Percentiles rank a stretch among this genome's conserved stretches.
Conservation (phyloP, 2,113 vertebrate genomes). For the Archilochus colubris region DNA sequence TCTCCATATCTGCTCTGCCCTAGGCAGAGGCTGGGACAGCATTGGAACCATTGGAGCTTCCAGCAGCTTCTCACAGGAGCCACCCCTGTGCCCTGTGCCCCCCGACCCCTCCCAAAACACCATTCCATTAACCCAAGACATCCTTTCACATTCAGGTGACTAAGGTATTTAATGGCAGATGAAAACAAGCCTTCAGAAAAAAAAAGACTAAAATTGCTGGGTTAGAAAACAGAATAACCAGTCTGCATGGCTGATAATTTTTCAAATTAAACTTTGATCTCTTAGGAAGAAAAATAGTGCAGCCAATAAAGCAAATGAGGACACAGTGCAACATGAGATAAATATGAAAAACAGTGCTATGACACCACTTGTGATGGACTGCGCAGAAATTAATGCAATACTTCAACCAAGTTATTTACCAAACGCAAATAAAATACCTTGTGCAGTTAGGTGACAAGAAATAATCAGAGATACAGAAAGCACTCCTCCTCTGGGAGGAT, state of each 20-base stretch:
- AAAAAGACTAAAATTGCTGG: background rate
- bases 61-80: no score
- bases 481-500: background rate
- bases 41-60: no score
- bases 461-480: constrained; percentile 18
- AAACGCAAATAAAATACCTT: background rate
- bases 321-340: background rate
- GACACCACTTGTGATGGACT: background rate
- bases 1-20: no score
- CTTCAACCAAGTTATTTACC: background rate
- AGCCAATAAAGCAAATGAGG: background rate
- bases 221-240: background rate
- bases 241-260: background rate
- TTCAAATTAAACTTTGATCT: background rate
- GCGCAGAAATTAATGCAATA: background rate
- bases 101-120: no score
- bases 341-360: background rate
- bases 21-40: no score
- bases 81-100: no score
- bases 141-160: background rate
- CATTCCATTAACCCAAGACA: no score
- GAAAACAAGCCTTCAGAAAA: background rate
- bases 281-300: background rate
- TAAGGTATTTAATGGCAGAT: background rate
- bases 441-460: constrained; percentile 18